Conservation (phyloP, 2,797 vertebrate genomes). For the Gambelia wislizenii region DNA sequence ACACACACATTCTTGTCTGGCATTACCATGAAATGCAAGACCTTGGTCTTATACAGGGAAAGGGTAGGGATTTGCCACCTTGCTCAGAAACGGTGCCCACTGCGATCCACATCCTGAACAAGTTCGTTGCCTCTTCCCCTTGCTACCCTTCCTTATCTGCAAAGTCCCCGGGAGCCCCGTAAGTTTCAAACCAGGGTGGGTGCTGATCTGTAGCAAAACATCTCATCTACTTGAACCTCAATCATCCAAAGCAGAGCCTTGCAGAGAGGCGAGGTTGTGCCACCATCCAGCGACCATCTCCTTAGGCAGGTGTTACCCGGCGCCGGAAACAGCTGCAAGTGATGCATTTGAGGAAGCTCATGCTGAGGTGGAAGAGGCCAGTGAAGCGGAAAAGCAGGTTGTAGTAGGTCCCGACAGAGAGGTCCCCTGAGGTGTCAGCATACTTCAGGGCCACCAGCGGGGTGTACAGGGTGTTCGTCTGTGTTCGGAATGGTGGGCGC, state of each 20-base stretch:
- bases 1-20: background rate
- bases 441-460: slow-evolving; percentile 89
- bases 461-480: slow-evolving; percentile 90
- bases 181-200: background rate
- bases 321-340: slow-evolving; percentile 87
- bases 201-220: background rate
- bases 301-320: slow-evolving; percentile 72
- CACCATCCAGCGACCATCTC: too few relatives aligned
- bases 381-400: slow-evolving; percentile 90
- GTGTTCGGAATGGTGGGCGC: slow-evolving; percentile 87
- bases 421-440: slow-evolving; percentile 86
- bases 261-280: too few relatives aligned
- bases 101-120: too few relatives aligned
- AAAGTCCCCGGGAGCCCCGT: background rate
- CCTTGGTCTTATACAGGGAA: background rate
- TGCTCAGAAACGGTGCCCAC: background rate
- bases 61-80: background rate
- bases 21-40: background rate
- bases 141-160: background rate
- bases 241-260: background rate
- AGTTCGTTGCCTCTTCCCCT: background rate
- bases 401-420: slow-evolving; percentile 88
- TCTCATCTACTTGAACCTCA: background rate
- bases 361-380: slow-evolving; percentile 85
- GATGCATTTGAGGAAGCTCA: slow-evolving; percentile 87